Base-by-base conservation (phyloP, 2,797 vertebrate species). In the Betta splendens region DNA sequence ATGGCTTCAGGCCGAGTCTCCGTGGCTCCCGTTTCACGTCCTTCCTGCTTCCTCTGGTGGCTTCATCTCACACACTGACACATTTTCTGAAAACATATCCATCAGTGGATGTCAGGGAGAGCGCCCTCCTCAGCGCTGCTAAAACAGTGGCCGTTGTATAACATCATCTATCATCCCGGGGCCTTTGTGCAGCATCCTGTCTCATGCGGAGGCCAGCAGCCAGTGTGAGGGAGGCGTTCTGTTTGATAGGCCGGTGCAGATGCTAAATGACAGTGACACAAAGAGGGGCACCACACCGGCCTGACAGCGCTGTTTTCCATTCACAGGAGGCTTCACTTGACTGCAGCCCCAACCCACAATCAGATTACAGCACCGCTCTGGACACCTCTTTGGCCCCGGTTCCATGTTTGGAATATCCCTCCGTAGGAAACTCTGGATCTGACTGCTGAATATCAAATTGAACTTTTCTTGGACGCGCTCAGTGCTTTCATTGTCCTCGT, bases 251-350 rank as follows among this genome's bases (percentile, higher is more conserved):
- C 85, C 73, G 26, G 62, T 62, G 73, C 84, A 84, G 89, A 92
- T 87, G 86, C 85, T 90, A 91, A 92, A 87, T 85, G 86, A 90
- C 83, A 87, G 83, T 90, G 90, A 89, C 89, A 90, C 86, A 89
- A 88, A 88, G 83, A 84, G 83, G 80, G 72, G 83, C 57, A 61
- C 74, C 85, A 73, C 62, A 63, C 86, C 69, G 64, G 80, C 82
- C 87, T 88, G 85, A 91, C 89, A 76, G 77, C 61, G 81, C 85
- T 83, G 70, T 84, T 90, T 86, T 86, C 83, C 75, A 88, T 85
- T 81, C 63, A 86, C 72, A 64, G 51, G 54, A 82, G 80, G 79
- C 80, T 84, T 70, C 66, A 76, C 86, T 81, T 72, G 85, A 87
- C 79, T 88, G 84, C 84, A 72, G 80, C 79, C 75, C 81, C 82